Conservation (phyloP, 2,888 invertebrate genomes). For the Chironomus tentans region DNA sequence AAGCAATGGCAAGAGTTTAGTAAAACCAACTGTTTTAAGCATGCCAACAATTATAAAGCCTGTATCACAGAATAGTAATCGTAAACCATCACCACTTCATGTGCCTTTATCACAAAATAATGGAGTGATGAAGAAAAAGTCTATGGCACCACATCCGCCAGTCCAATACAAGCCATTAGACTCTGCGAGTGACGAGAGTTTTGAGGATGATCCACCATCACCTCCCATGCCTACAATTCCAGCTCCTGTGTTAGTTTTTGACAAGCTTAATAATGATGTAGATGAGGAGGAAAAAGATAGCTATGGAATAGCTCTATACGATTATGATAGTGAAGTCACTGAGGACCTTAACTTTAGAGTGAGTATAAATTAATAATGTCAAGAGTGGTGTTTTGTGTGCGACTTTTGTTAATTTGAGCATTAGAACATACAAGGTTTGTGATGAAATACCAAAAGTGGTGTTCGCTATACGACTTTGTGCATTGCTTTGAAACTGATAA, state of each 20-base stretch:
- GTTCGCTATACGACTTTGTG: too few relatives aligned
- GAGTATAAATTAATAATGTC: conserved; percentile 37
- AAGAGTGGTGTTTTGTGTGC: too few relatives aligned
- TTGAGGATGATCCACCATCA: conserved; percentile 42
- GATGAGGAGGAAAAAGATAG: conserved; percentile 45
- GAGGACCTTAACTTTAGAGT: conserved; percentile 75
- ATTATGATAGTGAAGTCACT: conserved; percentile 62
- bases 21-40: conserved; percentile 41
- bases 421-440: not conserved
- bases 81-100: conserved; percentile 29
- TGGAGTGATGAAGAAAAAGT: conserved; percentile 12
- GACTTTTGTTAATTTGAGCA: too few relatives aligned
- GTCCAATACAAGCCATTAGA: conserved; percentile 24
- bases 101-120: conserved; percentile 16
- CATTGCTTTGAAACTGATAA: too few relatives aligned
- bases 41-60: conserved; percentile 71
- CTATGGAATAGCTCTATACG: conserved; percentile 68
- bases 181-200: conserved; percentile 27
- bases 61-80: conserved; percentile 34
- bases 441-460: not conserved
- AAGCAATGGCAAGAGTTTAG: conserved; percentile 45
- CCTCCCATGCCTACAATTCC: conserved; percentile 74
- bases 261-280: conserved; percentile 38
- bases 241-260: conserved; percentile 54
- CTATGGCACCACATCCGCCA: conserved; percentile 25